phyloP scores from a whole-genome alignment of 1,140 invertebrate genomes.

The Conus ventricosus region DNA sequence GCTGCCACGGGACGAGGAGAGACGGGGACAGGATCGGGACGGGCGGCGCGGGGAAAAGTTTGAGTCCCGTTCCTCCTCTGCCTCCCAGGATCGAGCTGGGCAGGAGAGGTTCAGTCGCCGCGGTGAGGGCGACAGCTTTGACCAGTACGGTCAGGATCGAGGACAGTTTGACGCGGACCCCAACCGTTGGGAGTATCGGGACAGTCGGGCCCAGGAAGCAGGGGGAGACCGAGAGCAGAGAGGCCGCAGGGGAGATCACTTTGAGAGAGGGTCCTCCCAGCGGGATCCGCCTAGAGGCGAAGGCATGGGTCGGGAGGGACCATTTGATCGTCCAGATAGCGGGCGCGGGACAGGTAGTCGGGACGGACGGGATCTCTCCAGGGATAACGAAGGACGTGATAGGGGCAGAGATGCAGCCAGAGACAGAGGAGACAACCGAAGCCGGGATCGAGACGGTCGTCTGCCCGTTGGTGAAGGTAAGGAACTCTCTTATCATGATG shows the following conservation, averaged over 20 bases:
- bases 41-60: constrained; percentile 5
- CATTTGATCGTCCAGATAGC: constrained; percentile 21
- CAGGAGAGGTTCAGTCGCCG: constrained; percentile 10
- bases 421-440: constrained; percentile 27
- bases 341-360: background rate
- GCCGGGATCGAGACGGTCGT: background rate
- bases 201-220: background rate
- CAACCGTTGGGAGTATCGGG: background rate
- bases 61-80: constrained; percentile 16
- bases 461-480: background rate
- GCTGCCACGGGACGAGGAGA: constrained; percentile 1
- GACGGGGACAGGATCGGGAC: background rate
- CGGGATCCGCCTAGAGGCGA: background rate
- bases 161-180: constrained; percentile 10
- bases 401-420: background rate
- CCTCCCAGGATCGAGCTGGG: background rate
- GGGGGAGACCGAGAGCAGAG: background rate
- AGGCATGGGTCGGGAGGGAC: background rate
- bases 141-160: constrained; percentile 24
- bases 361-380: constrained; percentile 15
- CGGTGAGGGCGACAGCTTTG: constrained; percentile 18
- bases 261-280: constrained; percentile 6
- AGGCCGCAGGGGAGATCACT: background rate
- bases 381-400: constrained; percentile 18
- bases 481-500: background rate